Percentiles rank a stretch among this genome's conserved stretches.
These are phyloP conservation scores for Oncorhynchus clarkii DNA, from an alignment of 2,113 vertebrate species.

Conservation along the genomic window DNA sequence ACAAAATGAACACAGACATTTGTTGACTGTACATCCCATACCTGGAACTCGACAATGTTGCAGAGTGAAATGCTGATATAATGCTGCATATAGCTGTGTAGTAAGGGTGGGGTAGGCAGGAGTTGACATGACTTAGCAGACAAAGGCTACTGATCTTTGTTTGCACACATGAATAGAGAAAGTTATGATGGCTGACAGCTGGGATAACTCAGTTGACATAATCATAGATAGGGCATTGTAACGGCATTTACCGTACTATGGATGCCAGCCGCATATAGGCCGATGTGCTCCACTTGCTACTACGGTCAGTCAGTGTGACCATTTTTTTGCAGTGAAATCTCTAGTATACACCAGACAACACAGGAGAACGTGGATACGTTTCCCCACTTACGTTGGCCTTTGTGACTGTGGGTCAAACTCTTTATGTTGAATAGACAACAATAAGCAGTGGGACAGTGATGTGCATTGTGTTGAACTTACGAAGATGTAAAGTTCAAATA, in stretches of 20 bases:
- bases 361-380: too few species aligned
- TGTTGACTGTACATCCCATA: background rate
- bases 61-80: background rate
- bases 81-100: background rate
- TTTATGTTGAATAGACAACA: too few species aligned
- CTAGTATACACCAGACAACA: background rate
- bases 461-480: too few species aligned
- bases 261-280: background rate
- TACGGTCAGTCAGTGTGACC: too few species aligned
- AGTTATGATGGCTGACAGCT: background rate
- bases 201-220: background rate
- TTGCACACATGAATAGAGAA: constrained; percentile 2
- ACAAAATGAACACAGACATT: background rate
- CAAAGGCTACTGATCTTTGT: constrained; percentile 2
- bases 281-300: background rate
- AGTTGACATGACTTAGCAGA: background rate
- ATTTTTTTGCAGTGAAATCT: background rate
- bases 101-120: constrained; percentile 4
- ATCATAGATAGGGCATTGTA: background rate
- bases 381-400: too few species aligned
- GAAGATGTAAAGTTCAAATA: too few species aligned
- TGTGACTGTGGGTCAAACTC: too few species aligned
- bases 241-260: background rate
- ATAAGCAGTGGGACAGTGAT: too few species aligned
- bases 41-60: background rate